Evolutionary conservation across 2,888 invertebrate species (phyloP), one percentile per base, ranked within the genome.

Genomic region (Drosophila lutescens): DNA sequence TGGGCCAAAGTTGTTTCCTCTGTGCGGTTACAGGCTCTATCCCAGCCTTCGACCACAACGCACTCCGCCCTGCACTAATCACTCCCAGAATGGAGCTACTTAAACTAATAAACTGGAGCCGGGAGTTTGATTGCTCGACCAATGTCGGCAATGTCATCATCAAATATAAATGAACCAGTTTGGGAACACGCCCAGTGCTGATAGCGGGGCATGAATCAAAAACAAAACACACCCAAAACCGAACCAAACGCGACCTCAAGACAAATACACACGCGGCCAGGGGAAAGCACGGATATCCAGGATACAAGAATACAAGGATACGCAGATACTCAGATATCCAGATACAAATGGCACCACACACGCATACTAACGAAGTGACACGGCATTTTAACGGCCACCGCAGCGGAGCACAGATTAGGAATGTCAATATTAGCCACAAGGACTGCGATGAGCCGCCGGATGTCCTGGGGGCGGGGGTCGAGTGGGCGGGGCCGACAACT

Each of bases 311-410:
- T 30, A 53, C 43, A 30, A 30, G 26, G 17, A 49, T 32, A 49
- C 20, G 20, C n/a, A 26, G 23, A 60, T 57, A 44, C 53, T 41
- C 20, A 50, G 51, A 62, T 20, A 38, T 38, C 36, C 69, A 32
- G 57, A 68, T 58, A 76, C 75, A 70, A 73, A 62, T 57, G 72
- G 70, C 63, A 55, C 59, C 63, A 61, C 76, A 84, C 83, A 85
- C 87, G 82, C 87, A 86, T 85, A 83, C 79, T 84, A 84, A 76
- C 87, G 74, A 81, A 84, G 85, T 84, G 83, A 86, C 83, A 85
- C 85, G 83, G 83, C 87, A 86, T 81, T 84, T 84, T 86, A 81
- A 76, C 85, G 85, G 85, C 63, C 84, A 74, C 47, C 84, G 69
- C 83, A 72, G 63, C 65, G 74, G 65, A 74, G 78, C 83, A 83